A percentile compares a stretch with the other conserved stretches of the same genome.
phyloP scores from a whole-genome alignment of 2,888 invertebrate genomes.

The Microplitis deprimator region DNA sequence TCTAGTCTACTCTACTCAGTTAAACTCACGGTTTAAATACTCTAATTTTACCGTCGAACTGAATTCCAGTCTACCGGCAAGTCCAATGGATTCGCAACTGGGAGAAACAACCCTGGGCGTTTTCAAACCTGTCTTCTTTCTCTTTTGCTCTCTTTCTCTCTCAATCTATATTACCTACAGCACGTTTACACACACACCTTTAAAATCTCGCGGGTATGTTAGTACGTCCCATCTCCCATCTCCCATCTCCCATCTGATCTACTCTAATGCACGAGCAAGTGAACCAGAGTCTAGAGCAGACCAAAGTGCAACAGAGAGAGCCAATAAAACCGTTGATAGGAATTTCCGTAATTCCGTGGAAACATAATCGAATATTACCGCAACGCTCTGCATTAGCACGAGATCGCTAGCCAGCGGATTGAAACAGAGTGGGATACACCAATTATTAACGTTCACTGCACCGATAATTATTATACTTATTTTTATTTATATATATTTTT shows the following conservation, averaged over 20 bases:
- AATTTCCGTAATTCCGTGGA: slow-evolving; percentile 42
- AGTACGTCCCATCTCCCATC: not conserved
- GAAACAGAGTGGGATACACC: slow-evolving; percentile 42
- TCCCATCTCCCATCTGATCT: not conserved
- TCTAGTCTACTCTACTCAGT: not conserved
- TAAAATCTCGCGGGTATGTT: not conserved
- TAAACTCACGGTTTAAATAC: slow-evolving; percentile 1
- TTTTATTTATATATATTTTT: not conserved
- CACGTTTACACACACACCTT: not conserved
- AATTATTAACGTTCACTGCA: slow-evolving; percentile 42
- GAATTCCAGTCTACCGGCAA: not conserved
- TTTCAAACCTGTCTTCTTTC: slow-evolving; percentile 1
- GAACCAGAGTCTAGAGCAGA: not conserved
- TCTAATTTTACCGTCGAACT: not conserved
- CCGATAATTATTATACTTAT: slow-evolving; percentile 33
- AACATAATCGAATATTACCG: slow-evolving; percentile 46
- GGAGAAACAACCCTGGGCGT: slow-evolving; percentile 23
- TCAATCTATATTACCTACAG: too few relatives aligned
- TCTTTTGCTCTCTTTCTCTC: not conserved
- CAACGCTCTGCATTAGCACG: slow-evolving; percentile 44
- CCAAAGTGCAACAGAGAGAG: not conserved
- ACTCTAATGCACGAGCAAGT: not conserved
- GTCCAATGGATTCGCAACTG: not conserved
- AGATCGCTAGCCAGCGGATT: slow-evolving; percentile 41
- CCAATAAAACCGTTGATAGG: slow-evolving; percentile 44